Percentiles rank a stretch among this genome's conserved stretches.
Evolutionary conservation across 2,113 vertebrate species (phyloP).

Genomic region (Varanus komodoensis): DNA sequence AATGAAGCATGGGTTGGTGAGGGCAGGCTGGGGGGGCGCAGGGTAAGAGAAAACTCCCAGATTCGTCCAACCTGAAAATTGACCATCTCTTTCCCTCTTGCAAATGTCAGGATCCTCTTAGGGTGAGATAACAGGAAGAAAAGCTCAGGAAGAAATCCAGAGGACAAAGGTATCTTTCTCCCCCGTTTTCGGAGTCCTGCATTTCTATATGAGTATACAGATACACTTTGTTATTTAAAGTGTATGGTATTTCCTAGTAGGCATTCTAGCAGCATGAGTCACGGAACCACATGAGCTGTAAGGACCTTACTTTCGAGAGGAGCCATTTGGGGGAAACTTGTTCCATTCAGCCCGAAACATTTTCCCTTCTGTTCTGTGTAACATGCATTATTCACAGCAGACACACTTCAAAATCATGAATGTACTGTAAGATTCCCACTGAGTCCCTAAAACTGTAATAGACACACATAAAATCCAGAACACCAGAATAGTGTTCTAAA

Average conservation of each 20-base stretch:
- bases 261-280: background rate
- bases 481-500: background rate
- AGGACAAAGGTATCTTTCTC: background rate
- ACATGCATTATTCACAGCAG: background rate
- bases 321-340: fast-evolving
- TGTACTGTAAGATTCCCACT: background rate
- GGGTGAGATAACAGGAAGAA: background rate
- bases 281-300: background rate
- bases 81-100: background rate
- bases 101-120: background rate
- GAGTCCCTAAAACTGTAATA: background rate
- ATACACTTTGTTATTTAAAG: background rate
- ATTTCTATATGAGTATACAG: background rate
- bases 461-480: background rate
- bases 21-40: background rate
- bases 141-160: background rate
- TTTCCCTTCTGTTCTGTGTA: background rate
- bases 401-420: background rate
- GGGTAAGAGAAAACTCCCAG: background rate
- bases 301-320: background rate
- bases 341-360: fast-evolving
- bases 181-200: background rate
- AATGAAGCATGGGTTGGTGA: background rate
- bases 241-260: background rate
- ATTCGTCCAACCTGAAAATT: background rate